phyloP scores from a whole-genome alignment of 2,797 vertebrate genomes.

The Spheniscus humboldti region DNA sequence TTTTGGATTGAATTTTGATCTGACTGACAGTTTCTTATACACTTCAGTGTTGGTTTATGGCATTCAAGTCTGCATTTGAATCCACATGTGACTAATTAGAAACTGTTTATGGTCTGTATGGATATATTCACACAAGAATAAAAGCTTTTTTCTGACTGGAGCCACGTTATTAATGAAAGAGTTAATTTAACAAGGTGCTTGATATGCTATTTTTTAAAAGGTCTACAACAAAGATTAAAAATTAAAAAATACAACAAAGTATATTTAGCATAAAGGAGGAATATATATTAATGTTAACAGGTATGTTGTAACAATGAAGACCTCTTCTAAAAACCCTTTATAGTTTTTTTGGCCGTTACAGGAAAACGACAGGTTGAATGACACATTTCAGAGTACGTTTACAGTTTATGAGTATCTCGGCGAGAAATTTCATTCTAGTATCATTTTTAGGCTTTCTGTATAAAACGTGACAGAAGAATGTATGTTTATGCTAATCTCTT shows the following conservation, averaged over 20 bases:
- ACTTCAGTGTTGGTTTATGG: constrained; percentile 78
- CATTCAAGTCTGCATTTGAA: constrained; percentile 62
- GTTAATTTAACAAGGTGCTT: constrained; percentile 69
- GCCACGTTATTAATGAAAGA: constrained; percentile 49
- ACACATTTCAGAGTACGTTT: rapidly evolving
- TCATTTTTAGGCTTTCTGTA: not conserved
- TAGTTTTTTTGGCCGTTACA: not conserved
- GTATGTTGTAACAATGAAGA: not conserved
- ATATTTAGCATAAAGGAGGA: not conserved
- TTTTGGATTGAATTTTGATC: constrained; percentile 82
- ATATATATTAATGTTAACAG: not conserved
- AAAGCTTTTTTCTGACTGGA: constrained; percentile 3
- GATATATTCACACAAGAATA: constrained; percentile 49
- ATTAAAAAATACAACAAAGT: not conserved
- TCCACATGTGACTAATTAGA: constrained; percentile 79
- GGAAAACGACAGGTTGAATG: not conserved
- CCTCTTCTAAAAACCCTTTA: not conserved
- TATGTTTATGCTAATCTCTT: not conserved
- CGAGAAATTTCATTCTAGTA: not conserved
- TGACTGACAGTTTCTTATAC: constrained; percentile 81
- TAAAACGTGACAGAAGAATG: not conserved
- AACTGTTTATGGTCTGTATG: constrained; percentile 69
- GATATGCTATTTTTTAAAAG: not conserved
- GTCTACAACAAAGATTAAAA: not conserved
- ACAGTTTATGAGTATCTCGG: not conserved